Percentiles rank a stretch among this genome's conserved stretches.
Evolutionary conservation across 1,140 invertebrate genomes (phyloP).

Genomic region (Atta texana): DNA sequence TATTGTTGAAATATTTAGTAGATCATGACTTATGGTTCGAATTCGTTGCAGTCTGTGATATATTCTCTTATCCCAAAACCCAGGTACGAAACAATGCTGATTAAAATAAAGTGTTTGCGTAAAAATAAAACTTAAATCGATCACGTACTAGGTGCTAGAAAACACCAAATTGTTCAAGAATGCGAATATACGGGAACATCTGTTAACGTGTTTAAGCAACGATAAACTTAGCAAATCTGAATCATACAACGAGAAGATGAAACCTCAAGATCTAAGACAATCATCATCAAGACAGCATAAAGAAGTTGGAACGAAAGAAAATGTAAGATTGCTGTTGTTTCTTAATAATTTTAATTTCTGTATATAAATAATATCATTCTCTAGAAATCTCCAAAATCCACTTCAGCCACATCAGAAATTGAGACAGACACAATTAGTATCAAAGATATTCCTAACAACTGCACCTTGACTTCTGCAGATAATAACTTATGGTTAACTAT

Average conservation of each 20-base stretch:
- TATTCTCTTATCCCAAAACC: conserved; percentile 88
- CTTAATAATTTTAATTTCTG: background rate
- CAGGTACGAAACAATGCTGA: conserved; percentile 82
- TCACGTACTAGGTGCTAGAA: conserved; percentile 69
- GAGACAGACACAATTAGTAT: conserved; percentile 24
- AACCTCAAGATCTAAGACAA: conserved; percentile 64
- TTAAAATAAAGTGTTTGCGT: background rate
- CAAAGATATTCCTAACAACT: conserved; percentile 41
- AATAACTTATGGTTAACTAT: conserved; percentile 88
- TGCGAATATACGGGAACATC: conserved; percentile 78
- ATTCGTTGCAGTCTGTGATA: conserved; percentile 88
- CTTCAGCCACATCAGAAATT: conserved; percentile 22
- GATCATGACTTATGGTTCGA: conserved; percentile 88
- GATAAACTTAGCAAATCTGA: conserved; percentile 45
- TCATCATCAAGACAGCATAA: conserved; percentile 54
- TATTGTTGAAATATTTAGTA: conserved; percentile 87
- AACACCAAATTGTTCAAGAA: conserved; percentile 76
- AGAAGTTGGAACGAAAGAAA: conserved; percentile 68
- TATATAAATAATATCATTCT: conserved; percentile 20
- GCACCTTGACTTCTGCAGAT: conserved; percentile 26
- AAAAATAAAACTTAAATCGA: background rate
- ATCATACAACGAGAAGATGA: conserved; percentile 62
- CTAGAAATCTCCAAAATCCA: conserved; percentile 65
- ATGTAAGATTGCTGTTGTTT: conserved; percentile 36
- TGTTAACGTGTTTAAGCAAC: conserved; percentile 79